Base-by-base conservation (phyloP, 1,140 invertebrate genomes). In the Trigoniulus corallinus region DNA sequence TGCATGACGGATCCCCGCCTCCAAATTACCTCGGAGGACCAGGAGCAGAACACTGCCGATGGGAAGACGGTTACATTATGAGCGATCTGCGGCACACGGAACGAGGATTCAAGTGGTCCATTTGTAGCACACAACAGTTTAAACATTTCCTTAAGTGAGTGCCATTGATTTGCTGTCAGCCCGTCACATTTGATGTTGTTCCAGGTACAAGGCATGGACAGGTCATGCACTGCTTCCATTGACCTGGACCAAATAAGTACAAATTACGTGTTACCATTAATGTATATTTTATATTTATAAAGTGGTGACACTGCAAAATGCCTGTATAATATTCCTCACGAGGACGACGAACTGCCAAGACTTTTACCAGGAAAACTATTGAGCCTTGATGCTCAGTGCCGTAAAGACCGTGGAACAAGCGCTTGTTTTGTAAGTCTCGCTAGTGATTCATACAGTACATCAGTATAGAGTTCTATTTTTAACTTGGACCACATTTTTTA, bases 51-150 rank as follows among this genome's bases (percentile, higher is more conserved):
- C 87, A 88, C 59, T 94, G 89, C 62, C 78, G 87, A 59, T 94
- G 89, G 88, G 86, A 92, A 64, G 89, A 94, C 64, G 89, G 89
- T 40, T 94, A 83, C 68, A 94, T 94, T 59, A 94, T 94, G 89
- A 88, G 84, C 47, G 88, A 94, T 69, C 74, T 94, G 42, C 72
- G 89, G 56, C 88, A 93, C 65, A 93, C 88, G 1, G 88, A 93
- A 69, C 80, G 89, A 62, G 89, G 89, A 15, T 94, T 94, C 72
- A 75, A 84, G 60, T 94, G 89, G 89, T 93, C 88, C 4, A 78
- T 86, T 24, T 94, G 89, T 66, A 88, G 84, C 58, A 78, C 92
- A n/a, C 79, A 87, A 48, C 89, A 88, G 60, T 94, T 94, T 68
- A 87, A 93, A 72, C 88, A 94, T 69, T 94, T 93, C 65, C 71